Conservation (phyloP, 1,140 invertebrate species). For the Magallana angulata region DNA sequence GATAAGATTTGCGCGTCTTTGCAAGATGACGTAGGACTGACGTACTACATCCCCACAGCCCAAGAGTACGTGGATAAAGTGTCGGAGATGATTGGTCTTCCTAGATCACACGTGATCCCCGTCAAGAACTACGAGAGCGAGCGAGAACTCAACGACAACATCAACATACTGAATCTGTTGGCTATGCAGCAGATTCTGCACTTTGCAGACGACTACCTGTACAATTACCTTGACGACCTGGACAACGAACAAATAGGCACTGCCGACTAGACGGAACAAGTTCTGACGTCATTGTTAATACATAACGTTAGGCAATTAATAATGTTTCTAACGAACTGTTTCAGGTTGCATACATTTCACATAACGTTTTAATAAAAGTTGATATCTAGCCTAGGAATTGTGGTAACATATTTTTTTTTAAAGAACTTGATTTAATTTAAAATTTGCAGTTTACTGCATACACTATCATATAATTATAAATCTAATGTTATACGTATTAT, state of each 20-base stretch:
- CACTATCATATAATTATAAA: too few relatives aligned
- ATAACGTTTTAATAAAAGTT: too few relatives aligned
- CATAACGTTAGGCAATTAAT: too few relatives aligned
- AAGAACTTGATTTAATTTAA: too few relatives aligned
- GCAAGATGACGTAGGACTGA: conserved; percentile 45
- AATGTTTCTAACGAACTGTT: too few relatives aligned
- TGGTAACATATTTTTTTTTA: too few relatives aligned
- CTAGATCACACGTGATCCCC: conserved; percentile 58
- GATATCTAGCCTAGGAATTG: too few relatives aligned
- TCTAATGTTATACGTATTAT: too few relatives aligned
- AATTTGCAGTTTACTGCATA: too few relatives aligned
- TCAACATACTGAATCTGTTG: conserved; percentile 51
- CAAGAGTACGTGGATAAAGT: conserved; percentile 57
- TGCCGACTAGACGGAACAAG: background rate
- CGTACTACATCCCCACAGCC: conserved; percentile 47
- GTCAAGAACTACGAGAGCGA: conserved; percentile 62
- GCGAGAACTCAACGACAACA: conserved; percentile 52
- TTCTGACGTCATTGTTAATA: too few relatives aligned
- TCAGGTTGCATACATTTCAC: too few relatives aligned
- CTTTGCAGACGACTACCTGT: conserved; percentile 60
- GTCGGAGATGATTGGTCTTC: conserved; percentile 54
- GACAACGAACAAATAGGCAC: background rate
- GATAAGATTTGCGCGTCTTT: conserved; percentile 49
- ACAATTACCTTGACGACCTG: conserved; percentile 42
- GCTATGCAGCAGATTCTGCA: conserved; percentile 55